Base-by-base conservation (phyloP, 64 coral and sea anemone genomes). In the Pachyseris speciosa region DNA sequence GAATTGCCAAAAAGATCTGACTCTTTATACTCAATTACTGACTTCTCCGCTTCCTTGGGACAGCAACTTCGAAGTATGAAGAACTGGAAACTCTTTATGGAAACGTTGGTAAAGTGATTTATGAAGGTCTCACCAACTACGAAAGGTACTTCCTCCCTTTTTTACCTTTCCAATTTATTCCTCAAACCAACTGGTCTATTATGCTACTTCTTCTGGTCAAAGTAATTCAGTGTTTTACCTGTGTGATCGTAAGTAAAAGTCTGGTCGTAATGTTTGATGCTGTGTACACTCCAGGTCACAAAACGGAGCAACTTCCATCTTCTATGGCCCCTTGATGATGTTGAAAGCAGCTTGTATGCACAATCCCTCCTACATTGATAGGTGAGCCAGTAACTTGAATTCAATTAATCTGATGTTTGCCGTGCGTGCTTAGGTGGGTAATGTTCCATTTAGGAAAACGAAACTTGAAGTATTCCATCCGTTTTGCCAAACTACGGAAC, bases 321-420 rank as follows among this genome's bases (percentile, higher is more conserved):
- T 99, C 29, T 95, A 99, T 16, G 97, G 97, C 5, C 97, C 97
- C 36, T 38, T 99, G 1, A 99, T 99, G 97, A 95, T 95, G 79
- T 43, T 99, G n/a, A 99, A 99, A 75, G 97, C 97, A 44, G 97
- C 97, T 0, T 99, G 94, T 48, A 90, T 92, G 81, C 86, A 95
- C 43, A 95, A 95, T 58, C 97, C 97, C 37, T 99, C 97, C 2
- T 99, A 99, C 58, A 99, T 99, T 83, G 97, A 99, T 39, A 86
- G 94, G 97, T 99, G 70, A 61, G 91, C 11, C 26, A 15, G 10
- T 20, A 2, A 20, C 11, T 16, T 20, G 10, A 55, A 3, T 55
- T n/a, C n/a, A 13, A 55, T 2, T 9, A 49, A 49, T 10, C 45
- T 10, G 45, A 49, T 10, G 15, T 49, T 49, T 15, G 45, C 45